phyloP scores from a whole-genome alignment of 2,888 invertebrate species.

The Neocrepidodera transversa region DNA sequence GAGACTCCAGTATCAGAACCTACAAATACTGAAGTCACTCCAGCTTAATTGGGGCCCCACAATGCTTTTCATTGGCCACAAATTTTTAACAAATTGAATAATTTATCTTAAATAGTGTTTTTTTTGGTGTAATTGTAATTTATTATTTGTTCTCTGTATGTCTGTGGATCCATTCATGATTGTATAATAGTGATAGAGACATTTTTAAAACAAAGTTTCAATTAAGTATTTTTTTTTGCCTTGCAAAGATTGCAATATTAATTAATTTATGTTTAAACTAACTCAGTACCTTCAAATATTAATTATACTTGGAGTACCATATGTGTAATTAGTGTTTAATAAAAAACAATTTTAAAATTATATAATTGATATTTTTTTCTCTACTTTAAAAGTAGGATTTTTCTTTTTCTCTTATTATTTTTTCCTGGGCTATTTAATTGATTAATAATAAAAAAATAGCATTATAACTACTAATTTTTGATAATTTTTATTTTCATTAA shows the following conservation, averaged over 20 bases:
- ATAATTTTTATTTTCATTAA: no score
- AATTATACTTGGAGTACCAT: slow-evolving; percentile 26
- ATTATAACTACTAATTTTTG: no score
- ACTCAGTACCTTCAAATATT: slow-evolving; percentile 31
- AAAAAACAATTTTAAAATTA: slow-evolving; percentile 35
- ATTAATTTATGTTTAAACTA: slow-evolving; percentile 33
- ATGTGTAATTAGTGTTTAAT: slow-evolving; percentile 39
- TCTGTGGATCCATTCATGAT: slow-evolving; percentile 38
- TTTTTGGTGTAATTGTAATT: slow-evolving; percentile 32
- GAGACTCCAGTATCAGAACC: slow-evolving; percentile 49
- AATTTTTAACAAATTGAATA: slow-evolving; percentile 17
- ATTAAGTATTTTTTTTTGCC: slow-evolving; percentile 25
- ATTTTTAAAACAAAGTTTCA: slow-evolving; percentile 32
- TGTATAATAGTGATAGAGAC: slow-evolving; percentile 34
- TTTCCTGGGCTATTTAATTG: slow-evolving; percentile 27
- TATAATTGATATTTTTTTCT: slow-evolving; percentile 31
- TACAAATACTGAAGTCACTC: slow-evolving; percentile 50
- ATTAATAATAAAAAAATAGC: no score
- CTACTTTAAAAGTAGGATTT: slow-evolving; percentile 3
- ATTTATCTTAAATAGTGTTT: slow-evolving; percentile 20
- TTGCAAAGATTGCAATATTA: slow-evolving; percentile 19
- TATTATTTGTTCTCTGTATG: slow-evolving; percentile 28
- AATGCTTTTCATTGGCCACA: slow-evolving; percentile 25
- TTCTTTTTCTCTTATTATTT: slow-evolving; percentile 12
- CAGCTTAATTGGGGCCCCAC: slow-evolving; percentile 41